These are phyloP conservation scores for Patiria pectinifera DNA, from an alignment of 53 echinoderm and acorn worm species.

Conservation along the genomic window DNA sequence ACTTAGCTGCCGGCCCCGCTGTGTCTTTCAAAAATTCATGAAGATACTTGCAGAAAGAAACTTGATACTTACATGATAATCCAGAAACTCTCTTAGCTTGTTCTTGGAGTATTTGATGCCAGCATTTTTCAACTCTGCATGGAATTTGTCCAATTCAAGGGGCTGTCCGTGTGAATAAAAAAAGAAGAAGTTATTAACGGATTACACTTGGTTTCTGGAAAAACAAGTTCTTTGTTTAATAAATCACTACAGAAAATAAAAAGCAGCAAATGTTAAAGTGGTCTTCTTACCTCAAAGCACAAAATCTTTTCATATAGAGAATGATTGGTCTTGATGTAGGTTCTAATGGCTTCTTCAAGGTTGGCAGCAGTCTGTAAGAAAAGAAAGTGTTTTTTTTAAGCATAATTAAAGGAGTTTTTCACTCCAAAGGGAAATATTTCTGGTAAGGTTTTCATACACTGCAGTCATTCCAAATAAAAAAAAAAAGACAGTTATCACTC, in stretches of 20 bases:
- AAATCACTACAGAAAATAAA: background rate
- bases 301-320: slow-evolving; percentile 65
- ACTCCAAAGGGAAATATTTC: too few species aligned
- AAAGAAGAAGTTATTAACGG: background rate
- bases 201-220: background rate
- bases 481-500: too few species aligned
- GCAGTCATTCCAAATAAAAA: too few species aligned
- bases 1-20: too few species aligned
- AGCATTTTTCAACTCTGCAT: slow-evolving; percentile 65
- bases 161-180: slow-evolving; percentile 43
- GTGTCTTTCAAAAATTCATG: too few species aligned
- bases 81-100: slow-evolving; percentile 71
- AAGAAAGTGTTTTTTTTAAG: background rate
- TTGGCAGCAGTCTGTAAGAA: slow-evolving; percentile 46
- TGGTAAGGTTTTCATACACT: too few species aligned
- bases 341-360: slow-evolving; percentile 66
- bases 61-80: slow-evolving; percentile 54
- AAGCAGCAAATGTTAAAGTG: background rate
- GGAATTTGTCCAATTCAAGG: slow-evolving; percentile 65
- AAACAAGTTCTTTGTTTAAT: background rate
- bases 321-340: slow-evolving; percentile 47
- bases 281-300: slow-evolving; percentile 60
- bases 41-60: background rate
- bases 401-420: background rate
- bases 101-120: slow-evolving; percentile 67